Percentiles rank a stretch among this genome's conserved stretches.
Evolutionary conservation across 2,113 vertebrate species (phyloP).

Genomic region (Procavia capensis): DNA sequence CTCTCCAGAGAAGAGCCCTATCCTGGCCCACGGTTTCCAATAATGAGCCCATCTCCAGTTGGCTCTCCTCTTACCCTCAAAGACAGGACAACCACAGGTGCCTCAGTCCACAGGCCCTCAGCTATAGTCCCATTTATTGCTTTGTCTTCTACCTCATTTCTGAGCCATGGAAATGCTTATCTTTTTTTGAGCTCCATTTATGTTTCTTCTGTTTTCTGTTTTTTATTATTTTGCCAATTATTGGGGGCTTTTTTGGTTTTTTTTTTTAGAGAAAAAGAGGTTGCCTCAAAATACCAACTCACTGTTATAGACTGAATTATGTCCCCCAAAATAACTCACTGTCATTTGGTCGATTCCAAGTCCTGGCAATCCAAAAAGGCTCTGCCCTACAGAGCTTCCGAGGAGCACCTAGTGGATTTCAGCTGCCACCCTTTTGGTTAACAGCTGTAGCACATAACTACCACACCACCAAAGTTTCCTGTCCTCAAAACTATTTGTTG

Average conservation of each 20-base stretch:
- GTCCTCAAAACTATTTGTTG: too few relatives aligned
- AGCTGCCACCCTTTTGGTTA: too few relatives aligned
- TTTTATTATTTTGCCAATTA: conserved; percentile 39
- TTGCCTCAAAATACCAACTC: conserved; percentile 17
- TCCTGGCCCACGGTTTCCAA: background rate
- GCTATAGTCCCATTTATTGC: background rate
- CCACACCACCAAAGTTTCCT: too few relatives aligned
- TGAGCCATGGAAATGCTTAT: background rate
- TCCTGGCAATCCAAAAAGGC: too few relatives aligned
- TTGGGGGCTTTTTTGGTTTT: too few relatives aligned
- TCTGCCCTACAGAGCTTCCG: too few relatives aligned
- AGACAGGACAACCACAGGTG: background rate
- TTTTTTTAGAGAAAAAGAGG: background rate
- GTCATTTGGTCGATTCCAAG: too few relatives aligned
- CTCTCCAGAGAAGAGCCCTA: background rate
- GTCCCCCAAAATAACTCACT: too few relatives aligned
- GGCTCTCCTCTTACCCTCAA: background rate
- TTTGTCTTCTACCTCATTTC: conserved; percentile 4
- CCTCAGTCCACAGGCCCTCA: background rate
- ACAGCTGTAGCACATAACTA: too few relatives aligned
- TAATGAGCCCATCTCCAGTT: background rate
- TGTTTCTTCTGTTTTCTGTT: background rate
- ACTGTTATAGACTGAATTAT: background rate
- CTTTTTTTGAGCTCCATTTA: background rate
- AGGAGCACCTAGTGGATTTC: too few relatives aligned